These are phyloP conservation scores for Trileptium ribeirensis DNA, from an alignment of 2,888 invertebrate species.

Conservation along the genomic window DNA sequence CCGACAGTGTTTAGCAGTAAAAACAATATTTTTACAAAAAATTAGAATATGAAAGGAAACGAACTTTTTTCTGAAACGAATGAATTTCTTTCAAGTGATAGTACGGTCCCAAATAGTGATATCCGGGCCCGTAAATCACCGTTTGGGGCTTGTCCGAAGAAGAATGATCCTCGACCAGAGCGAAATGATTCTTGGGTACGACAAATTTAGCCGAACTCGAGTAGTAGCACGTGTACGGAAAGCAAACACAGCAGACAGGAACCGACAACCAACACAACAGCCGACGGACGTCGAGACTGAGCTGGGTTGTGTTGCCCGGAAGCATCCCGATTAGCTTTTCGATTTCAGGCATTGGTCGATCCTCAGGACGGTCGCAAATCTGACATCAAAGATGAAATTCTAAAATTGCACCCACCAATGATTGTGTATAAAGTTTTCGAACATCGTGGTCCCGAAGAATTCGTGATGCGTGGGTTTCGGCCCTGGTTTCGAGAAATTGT, in stretches of 20 bases:
- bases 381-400: too few relatives aligned
- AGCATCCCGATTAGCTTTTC: background rate
- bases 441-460: too few relatives aligned
- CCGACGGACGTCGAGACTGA: background rate
- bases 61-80: background rate
- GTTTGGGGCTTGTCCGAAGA: conserved; percentile 3
- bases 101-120: conserved; percentile 11
- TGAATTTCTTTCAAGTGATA: background rate
- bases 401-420: too few relatives aligned
- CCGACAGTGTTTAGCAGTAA: too few relatives aligned
- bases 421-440: too few relatives aligned
- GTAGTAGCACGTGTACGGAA: conserved; percentile 4
- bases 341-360: background rate
- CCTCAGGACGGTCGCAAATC: conserved; percentile 17
- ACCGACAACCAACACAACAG: background rate
- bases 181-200: conserved; percentile 18
- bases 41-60: too few relatives aligned
- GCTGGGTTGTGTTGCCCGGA: conserved; percentile 8
- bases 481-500: too few relatives aligned
- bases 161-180: conserved; percentile 12
- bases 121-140: conserved; percentile 4
- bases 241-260: background rate
- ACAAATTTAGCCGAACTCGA: conserved; percentile 12
- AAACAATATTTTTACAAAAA: too few relatives aligned
- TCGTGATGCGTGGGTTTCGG: too few relatives aligned